Percentiles rank a stretch among this genome's conserved stretches.
These are phyloP conservation scores for Pavo muticus DNA, from an alignment of 2,113 vertebrate genomes.

Conservation along the genomic window DNA sequence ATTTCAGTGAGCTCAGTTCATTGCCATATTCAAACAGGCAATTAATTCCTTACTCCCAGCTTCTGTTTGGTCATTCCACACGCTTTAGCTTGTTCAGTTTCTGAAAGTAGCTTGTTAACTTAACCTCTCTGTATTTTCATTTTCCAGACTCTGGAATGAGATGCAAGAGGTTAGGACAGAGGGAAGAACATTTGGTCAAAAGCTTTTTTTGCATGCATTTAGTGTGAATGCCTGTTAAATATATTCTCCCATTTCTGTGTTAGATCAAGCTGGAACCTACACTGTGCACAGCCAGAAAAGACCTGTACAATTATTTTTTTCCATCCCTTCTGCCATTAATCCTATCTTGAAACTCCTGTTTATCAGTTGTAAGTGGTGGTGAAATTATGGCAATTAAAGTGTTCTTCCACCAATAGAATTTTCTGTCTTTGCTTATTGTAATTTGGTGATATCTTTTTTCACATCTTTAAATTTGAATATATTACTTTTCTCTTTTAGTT, in stretches of 20 bases:
- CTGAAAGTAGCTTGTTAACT: conserved; percentile 35
- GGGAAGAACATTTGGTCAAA: neutral
- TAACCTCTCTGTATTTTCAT: conserved; percentile 1
- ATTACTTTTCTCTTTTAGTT: neutral
- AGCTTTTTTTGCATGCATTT: neutral
- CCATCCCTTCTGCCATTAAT: neutral
- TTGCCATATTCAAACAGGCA: neutral
- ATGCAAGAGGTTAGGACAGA: neutral
- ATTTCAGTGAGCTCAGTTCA: neutral
- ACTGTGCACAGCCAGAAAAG: neutral
- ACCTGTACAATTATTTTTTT: neutral
- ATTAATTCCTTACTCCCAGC: conserved; percentile 7
- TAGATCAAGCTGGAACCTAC: neutral
- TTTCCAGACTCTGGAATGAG: neutral
- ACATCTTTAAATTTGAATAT: neutral
- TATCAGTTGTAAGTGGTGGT: neutral
- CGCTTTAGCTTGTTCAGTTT: conserved; percentile 3
- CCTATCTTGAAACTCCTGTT: neutral
- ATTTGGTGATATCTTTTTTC: neutral
- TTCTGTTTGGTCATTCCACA: neutral
- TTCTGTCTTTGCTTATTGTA: neutral
- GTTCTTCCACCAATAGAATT: neutral
- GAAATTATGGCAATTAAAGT: neutral
- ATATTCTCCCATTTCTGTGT: neutral
- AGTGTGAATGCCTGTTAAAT: neutral